Evolutionary conservation across 2,888 invertebrate genomes (phyloP).

Genomic region (Hipparchia sbordonii): DNA sequence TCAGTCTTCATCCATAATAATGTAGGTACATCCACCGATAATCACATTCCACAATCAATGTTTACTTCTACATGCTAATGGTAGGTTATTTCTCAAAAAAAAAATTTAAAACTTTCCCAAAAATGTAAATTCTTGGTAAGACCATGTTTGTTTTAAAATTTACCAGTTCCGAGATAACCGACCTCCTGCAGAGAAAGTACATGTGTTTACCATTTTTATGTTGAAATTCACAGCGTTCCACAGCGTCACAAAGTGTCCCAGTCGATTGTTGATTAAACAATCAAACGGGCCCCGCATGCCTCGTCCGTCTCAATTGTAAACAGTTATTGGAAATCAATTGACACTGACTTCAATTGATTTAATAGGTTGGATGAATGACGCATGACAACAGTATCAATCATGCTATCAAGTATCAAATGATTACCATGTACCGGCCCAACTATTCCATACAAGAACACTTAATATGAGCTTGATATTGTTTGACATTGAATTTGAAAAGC

Average conservation of each 20-base stretch:
- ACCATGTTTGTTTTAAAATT: constrained; percentile 25
- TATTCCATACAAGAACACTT: background rate
- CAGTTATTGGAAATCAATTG: constrained; percentile 81
- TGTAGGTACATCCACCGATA: too few species aligned
- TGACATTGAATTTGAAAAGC: too few species aligned
- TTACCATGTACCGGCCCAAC: background rate
- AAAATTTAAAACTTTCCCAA: constrained; percentile 6
- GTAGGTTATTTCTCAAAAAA: constrained; percentile 1
- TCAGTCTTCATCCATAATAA: too few species aligned
- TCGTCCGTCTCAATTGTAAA: constrained; percentile 74
- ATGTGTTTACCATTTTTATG: constrained; percentile 55
- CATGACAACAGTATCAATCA: constrained; percentile 25
- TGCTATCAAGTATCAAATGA: constrained; percentile 12
- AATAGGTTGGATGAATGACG: constrained; percentile 61
- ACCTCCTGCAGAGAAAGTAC: constrained; percentile 54
- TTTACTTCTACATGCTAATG: background rate
- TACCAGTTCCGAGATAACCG: constrained; percentile 26
- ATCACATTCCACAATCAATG: too few species aligned
- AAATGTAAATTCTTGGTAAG: constrained; percentile 7
- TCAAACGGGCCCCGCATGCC: constrained; percentile 73
- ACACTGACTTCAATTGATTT: constrained; percentile 63
- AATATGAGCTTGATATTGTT: background rate
- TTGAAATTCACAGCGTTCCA: constrained; percentile 57
- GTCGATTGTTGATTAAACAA: constrained; percentile 74
- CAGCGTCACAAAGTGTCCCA: constrained; percentile 61